Percentiles rank a stretch among this genome's conserved stretches.
phyloP scores from a whole-genome alignment of 2,113 vertebrate species.

The Phylloscopus whistleri region DNA sequence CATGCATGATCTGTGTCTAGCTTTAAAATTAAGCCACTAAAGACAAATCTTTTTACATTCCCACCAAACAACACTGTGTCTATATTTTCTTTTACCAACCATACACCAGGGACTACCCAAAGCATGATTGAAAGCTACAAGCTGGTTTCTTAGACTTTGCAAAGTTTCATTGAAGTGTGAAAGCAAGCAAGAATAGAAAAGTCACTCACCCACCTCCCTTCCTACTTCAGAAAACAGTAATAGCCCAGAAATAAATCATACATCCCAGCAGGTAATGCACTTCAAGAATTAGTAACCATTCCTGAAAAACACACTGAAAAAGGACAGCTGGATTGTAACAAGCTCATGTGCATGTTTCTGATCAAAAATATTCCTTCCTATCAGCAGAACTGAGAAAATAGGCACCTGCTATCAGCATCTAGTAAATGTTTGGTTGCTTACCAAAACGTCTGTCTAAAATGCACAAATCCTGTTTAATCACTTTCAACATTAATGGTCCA shows the following conservation, averaged over 20 bases:
- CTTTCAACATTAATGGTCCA: not conserved
- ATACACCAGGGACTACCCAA: not conserved
- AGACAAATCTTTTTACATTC: not conserved
- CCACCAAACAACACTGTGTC: not conserved
- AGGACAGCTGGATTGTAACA: not conserved
- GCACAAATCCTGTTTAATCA: not conserved
- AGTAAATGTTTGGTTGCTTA: not conserved
- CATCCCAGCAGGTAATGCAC: not conserved
- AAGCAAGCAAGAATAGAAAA: not conserved
- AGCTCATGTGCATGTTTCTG: not conserved
- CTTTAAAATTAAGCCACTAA: not conserved
- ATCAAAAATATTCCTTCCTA: not conserved
- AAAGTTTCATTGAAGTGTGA: not conserved
- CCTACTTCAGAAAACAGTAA: not conserved
- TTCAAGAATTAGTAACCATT: not conserved
- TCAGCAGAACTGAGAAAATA: not conserved
- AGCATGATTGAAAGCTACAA: not conserved
- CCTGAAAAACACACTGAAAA: rapidly evolving
- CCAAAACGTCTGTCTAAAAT: not conserved
- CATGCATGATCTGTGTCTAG: not conserved
- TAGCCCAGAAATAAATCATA: not conserved
- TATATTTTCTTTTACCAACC: not conserved
- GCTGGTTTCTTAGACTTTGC: not conserved
- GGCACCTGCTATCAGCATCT: not conserved
- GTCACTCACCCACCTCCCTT: not conserved